Conservation (phyloP, 2,888 invertebrate species). For the Melanostoma mellinum region DNA sequence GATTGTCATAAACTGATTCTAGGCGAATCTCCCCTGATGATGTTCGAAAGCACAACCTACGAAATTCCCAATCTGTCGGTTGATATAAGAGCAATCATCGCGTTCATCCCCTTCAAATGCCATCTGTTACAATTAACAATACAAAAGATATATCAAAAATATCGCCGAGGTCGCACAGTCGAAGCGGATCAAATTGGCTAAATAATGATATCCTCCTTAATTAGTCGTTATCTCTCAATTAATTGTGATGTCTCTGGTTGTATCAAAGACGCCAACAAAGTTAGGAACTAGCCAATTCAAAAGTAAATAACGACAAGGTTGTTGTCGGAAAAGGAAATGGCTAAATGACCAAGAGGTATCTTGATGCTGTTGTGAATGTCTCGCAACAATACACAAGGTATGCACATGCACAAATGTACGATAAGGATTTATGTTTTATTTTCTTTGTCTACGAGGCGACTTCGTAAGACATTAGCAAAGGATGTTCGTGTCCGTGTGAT, state of each 20-base stretch:
- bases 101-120: neutral
- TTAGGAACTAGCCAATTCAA: conserved; percentile 20
- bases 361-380: too few species aligned
- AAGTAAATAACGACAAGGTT: conserved; percentile 22
- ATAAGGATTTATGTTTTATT: too few species aligned
- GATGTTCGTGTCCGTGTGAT: conserved; percentile 75
- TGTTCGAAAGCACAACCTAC: too few species aligned
- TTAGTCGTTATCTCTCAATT: conserved; percentile 70
- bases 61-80: too few species aligned
- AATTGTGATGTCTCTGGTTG: conserved; percentile 54
- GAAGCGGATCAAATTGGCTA: conserved; percentile 54
- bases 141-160: conserved; percentile 67
- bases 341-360: too few species aligned
- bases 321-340: too few species aligned
- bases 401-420: neutral
- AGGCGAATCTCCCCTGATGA: too few species aligned
- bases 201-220: conserved; percentile 63
- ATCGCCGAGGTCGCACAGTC: conserved; percentile 22
- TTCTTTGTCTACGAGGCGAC: conserved; percentile 71
- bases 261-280: conserved; percentile 4
- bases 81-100: too few species aligned
- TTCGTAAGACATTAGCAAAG: conserved; percentile 81
- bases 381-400: neutral
- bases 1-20: too few species aligned
- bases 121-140: conserved; percentile 62